Percentiles rank a stretch among this genome's conserved stretches.
Conservation (phyloP, 2,888 invertebrate species). For the Drosophila testacea region DNA sequence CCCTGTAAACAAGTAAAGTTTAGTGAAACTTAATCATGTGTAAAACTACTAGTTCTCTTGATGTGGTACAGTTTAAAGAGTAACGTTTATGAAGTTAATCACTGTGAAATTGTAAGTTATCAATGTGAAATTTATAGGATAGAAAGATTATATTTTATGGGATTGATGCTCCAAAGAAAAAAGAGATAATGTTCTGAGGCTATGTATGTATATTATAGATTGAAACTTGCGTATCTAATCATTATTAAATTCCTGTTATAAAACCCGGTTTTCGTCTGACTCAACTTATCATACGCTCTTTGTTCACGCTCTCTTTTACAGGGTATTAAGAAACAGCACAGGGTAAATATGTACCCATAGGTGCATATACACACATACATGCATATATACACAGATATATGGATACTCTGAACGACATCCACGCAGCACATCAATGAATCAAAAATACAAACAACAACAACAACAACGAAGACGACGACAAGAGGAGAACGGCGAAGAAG, state of each 20-base stretch:
- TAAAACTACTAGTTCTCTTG: too few species aligned
- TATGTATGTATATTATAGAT: too few species aligned
- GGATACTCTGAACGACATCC: conserved; percentile 60
- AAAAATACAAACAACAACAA: conserved; percentile 61
- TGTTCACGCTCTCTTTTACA: background rate
- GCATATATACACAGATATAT: background rate
- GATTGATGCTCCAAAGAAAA: too few species aligned
- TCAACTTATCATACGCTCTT: background rate
- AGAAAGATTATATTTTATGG: too few species aligned
- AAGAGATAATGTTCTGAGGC: too few species aligned
- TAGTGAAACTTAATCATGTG: too few species aligned
- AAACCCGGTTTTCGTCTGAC: too few species aligned
- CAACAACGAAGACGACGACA: conserved; percentile 24
- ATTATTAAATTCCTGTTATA: too few species aligned
- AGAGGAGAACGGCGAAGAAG: conserved; percentile 14
- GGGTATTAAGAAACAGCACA: conserved; percentile 23
- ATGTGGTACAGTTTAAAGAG: too few species aligned
- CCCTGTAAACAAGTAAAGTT: background rate
- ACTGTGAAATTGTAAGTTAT: too few species aligned
- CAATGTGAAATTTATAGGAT: background rate
- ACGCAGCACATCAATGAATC: conserved; percentile 79
- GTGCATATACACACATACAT: conserved; percentile 36
- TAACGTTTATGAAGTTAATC: too few species aligned
- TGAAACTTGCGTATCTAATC: too few species aligned
- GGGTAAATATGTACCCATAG: conserved; percentile 43